Conservation (phyloP, 2,113 vertebrate species). For the Seriola aureovittata region DNA sequence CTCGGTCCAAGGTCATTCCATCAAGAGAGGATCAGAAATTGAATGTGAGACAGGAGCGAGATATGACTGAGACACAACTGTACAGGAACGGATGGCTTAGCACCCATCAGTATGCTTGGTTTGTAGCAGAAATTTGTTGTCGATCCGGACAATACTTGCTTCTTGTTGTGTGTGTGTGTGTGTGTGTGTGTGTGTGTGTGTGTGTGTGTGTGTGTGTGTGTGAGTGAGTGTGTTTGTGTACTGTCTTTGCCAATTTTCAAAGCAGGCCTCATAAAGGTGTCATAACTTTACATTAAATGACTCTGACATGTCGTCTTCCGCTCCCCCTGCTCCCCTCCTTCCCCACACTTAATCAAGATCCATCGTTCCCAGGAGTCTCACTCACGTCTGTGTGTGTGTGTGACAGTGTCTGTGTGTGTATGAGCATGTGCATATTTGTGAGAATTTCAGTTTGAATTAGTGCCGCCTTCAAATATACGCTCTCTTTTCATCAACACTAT, state of each 20-base stretch:
- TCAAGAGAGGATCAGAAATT: slow-evolving; percentile 51
- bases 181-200: background rate
- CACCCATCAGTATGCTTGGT: slow-evolving; percentile 48
- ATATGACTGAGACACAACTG: slow-evolving; percentile 5
- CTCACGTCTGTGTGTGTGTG: slow-evolving; percentile 17
- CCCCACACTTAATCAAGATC: slow-evolving; percentile 77
- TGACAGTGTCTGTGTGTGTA: slow-evolving; percentile 6
- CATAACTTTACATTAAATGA: slow-evolving; percentile 75
- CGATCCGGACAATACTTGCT: background rate
- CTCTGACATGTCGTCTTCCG: slow-evolving; percentile 63
- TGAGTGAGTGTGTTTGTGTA: slow-evolving; percentile 18
- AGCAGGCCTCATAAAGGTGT: slow-evolving; percentile 75
- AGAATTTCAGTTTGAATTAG: slow-evolving; percentile 71
- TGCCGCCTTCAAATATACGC: slow-evolving; percentile 61
- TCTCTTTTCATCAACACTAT: slow-evolving; percentile 59
- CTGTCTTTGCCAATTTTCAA: slow-evolving; percentile 52
- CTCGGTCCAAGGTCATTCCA: slow-evolving; percentile 61
- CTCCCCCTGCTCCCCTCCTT: slow-evolving; percentile 36
- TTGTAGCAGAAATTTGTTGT: slow-evolving; percentile 24
- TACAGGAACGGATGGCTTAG: slow-evolving; percentile 33
- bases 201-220: background rate
- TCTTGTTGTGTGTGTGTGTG: background rate
- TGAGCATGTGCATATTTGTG: slow-evolving; percentile 37
- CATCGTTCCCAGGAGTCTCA: slow-evolving; percentile 63
- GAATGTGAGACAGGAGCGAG: slow-evolving; percentile 42